These are phyloP conservation scores for Pteropus alecto DNA, from an alignment of 2,113 vertebrate genomes.

Conservation along the genomic window DNA sequence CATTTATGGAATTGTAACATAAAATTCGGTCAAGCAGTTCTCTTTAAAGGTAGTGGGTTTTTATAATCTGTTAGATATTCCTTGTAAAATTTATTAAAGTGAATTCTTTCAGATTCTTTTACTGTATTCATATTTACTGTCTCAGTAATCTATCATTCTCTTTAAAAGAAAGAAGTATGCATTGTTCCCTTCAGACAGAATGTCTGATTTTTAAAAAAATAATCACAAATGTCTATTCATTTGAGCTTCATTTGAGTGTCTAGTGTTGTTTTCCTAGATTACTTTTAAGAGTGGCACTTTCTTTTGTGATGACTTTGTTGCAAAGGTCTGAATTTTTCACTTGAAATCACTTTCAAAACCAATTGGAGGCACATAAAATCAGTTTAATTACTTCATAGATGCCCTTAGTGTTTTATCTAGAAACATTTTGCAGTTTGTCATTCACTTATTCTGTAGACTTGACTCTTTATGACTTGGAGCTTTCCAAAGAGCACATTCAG, in stretches of 20 bases:
- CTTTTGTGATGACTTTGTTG: conserved; percentile 27
- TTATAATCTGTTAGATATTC: background rate
- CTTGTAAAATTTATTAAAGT: conserved; percentile 33
- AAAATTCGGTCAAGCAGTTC: background rate
- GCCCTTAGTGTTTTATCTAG: background rate
- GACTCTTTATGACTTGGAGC: background rate
- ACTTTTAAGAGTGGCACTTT: background rate
- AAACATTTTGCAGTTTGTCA: background rate
- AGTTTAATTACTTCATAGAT: background rate
- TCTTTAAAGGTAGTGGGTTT: background rate
- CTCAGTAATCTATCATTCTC: background rate
- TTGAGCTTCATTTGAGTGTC: background rate
- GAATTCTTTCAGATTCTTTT: background rate
- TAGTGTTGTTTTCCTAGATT: background rate
- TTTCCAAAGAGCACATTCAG: conserved; percentile 45
- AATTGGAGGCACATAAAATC: background rate
- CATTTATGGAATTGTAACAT: background rate
- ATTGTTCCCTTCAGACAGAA: background rate
- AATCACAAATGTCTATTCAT: background rate
- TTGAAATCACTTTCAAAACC: conserved; percentile 45
- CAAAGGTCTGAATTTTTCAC: background rate
- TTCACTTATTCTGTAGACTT: conserved; percentile 33
- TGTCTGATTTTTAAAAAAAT: background rate
- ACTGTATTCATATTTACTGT: background rate
- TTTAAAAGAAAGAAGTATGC: background rate